Evolutionary conservation across 2,113 vertebrate genomes (phyloP).

Genomic region (Bufo bufo): DNA sequence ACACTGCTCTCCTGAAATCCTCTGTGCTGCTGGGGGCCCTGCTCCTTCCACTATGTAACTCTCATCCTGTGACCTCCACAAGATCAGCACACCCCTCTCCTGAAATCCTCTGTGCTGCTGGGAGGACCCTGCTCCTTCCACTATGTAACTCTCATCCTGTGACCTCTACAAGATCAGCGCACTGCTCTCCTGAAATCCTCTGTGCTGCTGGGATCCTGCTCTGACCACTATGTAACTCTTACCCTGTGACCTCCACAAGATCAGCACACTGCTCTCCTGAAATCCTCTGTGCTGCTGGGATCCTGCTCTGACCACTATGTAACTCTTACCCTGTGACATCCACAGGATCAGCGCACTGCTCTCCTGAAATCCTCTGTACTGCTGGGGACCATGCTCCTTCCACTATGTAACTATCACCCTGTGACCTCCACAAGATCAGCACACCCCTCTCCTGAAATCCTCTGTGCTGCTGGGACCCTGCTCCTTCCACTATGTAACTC

Average conservation of each 20-base stretch:
- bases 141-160: background rate
- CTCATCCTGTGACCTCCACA: no score
- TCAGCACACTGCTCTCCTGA: background rate
- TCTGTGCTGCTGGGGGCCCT: no score
- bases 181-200: background rate
- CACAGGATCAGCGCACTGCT: no score
- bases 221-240: background rate
- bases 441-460: background rate
- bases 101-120: no score
- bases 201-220: no score
- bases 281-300: background rate
- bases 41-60: no score
- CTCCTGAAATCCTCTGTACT: background rate
- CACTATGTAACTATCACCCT: background rate
- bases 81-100: no score
- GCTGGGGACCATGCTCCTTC: no score
- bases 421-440: background rate
- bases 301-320: no score
- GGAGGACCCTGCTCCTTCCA: no score
- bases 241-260: background rate
- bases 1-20: no score
- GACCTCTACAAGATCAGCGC: background rate
- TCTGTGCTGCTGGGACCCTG: background rate
- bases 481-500: background rate
- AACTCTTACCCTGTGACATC: background rate